phyloP scores from a whole-genome alignment of 1,140 invertebrate genomes.

The Dysdera silvatica region DNA sequence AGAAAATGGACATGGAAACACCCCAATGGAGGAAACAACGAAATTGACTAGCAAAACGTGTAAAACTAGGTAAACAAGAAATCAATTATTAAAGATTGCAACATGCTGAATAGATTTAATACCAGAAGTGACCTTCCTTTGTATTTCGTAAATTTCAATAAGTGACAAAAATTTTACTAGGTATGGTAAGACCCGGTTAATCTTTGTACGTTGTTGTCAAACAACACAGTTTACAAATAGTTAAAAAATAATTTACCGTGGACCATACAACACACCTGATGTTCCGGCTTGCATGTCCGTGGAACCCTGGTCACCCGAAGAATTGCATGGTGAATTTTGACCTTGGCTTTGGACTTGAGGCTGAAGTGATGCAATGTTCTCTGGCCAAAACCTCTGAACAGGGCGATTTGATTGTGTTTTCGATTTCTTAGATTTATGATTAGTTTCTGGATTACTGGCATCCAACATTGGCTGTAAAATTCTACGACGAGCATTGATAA shows the following conservation, averaged over 20 bases:
- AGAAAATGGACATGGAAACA: too few species aligned
- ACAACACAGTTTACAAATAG: background rate
- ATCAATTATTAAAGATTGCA: conserved; percentile 21
- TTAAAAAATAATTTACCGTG: background rate
- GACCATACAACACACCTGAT: conserved; percentile 12
- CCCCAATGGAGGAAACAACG: too few species aligned
- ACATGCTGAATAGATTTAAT: conserved; percentile 9
- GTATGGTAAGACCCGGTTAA: background rate
- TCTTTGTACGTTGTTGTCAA: background rate
- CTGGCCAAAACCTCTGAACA: conserved; percentile 53
- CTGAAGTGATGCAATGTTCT: conserved; percentile 49
- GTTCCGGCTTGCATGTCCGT: conserved; percentile 24
- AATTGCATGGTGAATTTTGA: conserved; percentile 12
- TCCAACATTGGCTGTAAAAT: conserved; percentile 88
- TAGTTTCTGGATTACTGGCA: conserved; percentile 37
- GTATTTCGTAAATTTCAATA: background rate
- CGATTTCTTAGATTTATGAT: conserved; percentile 42
- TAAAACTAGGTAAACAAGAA: too few species aligned
- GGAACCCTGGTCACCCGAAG: background rate
- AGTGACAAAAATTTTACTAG: background rate
- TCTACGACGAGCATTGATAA: conserved; percentile 70
- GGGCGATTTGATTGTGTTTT: conserved; percentile 43
- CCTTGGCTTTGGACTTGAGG: conserved; percentile 36
- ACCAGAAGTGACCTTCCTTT: too few species aligned
- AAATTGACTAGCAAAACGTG: too few species aligned